A percentile compares a stretch with the other conserved stretches of the same genome.
Conservation (phyloP, 2,888 invertebrate genomes). For the Melinaea marsaeus region DNA sequence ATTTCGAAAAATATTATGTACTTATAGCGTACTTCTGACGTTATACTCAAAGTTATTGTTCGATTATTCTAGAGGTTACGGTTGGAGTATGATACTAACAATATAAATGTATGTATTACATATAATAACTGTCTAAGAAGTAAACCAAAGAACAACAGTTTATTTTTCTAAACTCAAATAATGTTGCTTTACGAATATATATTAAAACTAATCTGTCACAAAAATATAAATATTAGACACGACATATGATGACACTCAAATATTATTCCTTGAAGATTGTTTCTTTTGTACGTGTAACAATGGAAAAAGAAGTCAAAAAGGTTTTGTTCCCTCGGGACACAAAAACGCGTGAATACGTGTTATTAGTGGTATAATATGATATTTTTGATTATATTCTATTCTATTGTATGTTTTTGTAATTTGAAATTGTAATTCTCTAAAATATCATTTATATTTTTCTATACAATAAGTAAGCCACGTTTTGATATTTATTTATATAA, state of each 20-base stretch:
- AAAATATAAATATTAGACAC: slow-evolving; percentile 5
- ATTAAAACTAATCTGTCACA: neutral
- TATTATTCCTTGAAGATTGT: slow-evolving; percentile 22
- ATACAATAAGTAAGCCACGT: neutral
- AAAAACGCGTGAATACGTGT: slow-evolving; percentile 16
- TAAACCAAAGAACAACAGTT: too few relatives aligned
- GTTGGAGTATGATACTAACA: too few relatives aligned
- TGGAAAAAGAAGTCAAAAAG: slow-evolving; percentile 30
- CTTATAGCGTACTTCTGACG: neutral
- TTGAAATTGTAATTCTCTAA: slow-evolving; percentile 1
- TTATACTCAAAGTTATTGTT: too few relatives aligned
- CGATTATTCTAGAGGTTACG: too few relatives aligned
- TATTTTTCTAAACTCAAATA: too few relatives aligned
- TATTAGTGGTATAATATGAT: slow-evolving; percentile 5
- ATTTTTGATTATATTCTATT: slow-evolving; percentile 6
- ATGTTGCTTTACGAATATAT: neutral
- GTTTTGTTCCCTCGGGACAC: slow-evolving; percentile 18
- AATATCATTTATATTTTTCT: neutral
- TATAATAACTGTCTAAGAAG: too few relatives aligned
- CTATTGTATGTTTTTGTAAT: slow-evolving; percentile 2
- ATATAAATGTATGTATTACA: too few relatives aligned
- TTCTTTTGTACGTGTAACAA: slow-evolving; percentile 34
- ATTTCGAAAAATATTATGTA: slow-evolving; percentile 17
- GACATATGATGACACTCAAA: slow-evolving; percentile 12
- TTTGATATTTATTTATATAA: neutral